Conservation (phyloP, 1,140 invertebrate species). For the Scaptodrosophila lebanonensis region DNA sequence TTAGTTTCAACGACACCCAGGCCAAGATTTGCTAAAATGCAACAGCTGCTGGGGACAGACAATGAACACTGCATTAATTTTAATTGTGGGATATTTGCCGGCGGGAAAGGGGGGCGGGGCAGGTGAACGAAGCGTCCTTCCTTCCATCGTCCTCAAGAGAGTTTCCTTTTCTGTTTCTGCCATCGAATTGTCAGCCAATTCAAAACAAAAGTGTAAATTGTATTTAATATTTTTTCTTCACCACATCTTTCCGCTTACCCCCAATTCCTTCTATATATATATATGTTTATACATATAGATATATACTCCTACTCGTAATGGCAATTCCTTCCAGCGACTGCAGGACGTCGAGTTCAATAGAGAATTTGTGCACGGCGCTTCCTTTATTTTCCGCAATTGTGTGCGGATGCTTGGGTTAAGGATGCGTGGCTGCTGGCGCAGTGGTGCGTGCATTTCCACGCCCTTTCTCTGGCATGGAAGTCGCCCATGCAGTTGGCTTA, state of each 20-base stretch:
- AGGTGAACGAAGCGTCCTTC: neutral
- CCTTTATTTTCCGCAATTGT: constrained; percentile 42
- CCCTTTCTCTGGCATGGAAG: constrained; percentile 52
- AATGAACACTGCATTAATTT: constrained; percentile 49
- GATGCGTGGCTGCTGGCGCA: constrained; percentile 21
- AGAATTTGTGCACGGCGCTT: constrained; percentile 48
- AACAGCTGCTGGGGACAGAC: neutral
- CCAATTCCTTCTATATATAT: no score
- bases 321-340: no score
- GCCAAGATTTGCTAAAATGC: constrained; percentile 21
- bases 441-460: constrained; percentile 46
- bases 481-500: constrained; percentile 7
- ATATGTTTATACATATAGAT: no score
- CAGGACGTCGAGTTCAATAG: constrained; percentile 41
- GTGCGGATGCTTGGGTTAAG: constrained; percentile 8
- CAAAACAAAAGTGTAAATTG: neutral
- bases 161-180: no score
- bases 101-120: constrained; percentile 1
- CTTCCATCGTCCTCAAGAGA: no score
- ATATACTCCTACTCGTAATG: no score
- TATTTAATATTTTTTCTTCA: neutral
- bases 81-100: constrained; percentile 22
- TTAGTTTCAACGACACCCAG: constrained; percentile 39
- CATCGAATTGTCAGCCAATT: no score
- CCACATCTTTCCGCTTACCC: constrained; percentile 3